Evolutionary conservation across 2,797 vertebrate genomes (phyloP).

Genomic region (Masticophis lateralis): DNA sequence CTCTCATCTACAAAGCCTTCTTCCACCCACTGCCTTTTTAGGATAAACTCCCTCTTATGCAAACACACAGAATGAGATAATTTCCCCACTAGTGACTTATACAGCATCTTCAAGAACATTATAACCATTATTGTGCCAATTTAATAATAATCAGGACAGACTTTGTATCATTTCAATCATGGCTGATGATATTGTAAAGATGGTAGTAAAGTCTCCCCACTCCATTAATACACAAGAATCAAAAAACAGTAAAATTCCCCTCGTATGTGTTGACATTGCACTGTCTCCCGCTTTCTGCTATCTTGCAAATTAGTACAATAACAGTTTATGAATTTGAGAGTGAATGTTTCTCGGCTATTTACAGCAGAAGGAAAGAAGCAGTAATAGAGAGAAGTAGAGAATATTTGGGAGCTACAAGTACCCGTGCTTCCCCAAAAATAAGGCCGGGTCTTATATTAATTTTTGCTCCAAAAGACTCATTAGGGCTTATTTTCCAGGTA

Average conservation of each 20-base stretch:
- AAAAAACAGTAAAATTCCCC: not conserved
- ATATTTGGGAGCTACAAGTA: not conserved
- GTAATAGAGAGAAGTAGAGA: not conserved
- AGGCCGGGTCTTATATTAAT: too few species aligned
- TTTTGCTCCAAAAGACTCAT: too few species aligned
- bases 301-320: not conserved
- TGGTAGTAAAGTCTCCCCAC: not conserved
- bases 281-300: not conserved
- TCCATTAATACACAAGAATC: not conserved
- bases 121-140: not conserved
- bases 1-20: not conserved
- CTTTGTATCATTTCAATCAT: not conserved
- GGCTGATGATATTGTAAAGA: not conserved
- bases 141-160: not conserved
- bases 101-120: not conserved
- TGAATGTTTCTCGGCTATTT: not conserved
- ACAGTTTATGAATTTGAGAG: not conserved
- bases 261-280: not conserved
- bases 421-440: too few species aligned
- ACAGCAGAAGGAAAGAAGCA: not conserved
- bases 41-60: not conserved
- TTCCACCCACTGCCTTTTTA: not conserved
- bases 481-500: too few species aligned
- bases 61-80: not conserved
- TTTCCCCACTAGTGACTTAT: not conserved